These are phyloP conservation scores for Synergus japonicus DNA, from an alignment of 2,888 invertebrate species.

Conservation along the genomic window DNA sequence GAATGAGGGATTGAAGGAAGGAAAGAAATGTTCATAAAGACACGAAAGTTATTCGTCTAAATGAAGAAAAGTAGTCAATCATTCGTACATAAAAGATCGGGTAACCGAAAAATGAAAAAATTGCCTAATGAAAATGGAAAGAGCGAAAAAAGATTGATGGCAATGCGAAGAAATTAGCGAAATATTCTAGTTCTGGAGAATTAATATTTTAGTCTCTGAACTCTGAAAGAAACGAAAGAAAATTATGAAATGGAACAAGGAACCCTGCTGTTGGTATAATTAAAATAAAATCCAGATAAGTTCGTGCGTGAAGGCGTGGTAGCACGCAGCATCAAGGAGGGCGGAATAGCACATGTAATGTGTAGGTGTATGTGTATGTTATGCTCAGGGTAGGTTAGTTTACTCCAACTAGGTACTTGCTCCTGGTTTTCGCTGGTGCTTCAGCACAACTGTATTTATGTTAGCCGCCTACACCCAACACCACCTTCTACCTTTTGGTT, in stretches of 20 bases:
- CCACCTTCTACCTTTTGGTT: slow-evolving; percentile 26
- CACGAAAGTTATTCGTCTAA: too few species aligned
- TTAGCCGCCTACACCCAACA: slow-evolving; percentile 23
- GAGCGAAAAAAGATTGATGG: too few species aligned
- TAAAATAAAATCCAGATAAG: slow-evolving; percentile 32
- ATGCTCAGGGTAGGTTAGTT: background rate
- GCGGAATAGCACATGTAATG: slow-evolving; percentile 30
- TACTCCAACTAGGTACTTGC: slow-evolving; percentile 23
- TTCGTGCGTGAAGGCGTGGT: slow-evolving; percentile 24
- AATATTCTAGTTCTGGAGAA: too few species aligned
- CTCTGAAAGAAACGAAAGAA: background rate
- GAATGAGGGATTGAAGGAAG: background rate
- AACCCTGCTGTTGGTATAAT: background rate
- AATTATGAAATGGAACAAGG: background rate
- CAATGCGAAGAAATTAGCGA: too few species aligned
- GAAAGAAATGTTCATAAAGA: too few species aligned
- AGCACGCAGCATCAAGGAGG: background rate
- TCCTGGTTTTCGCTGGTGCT: slow-evolving; percentile 29
- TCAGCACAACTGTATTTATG: slow-evolving; percentile 29
- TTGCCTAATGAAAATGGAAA: too few species aligned
- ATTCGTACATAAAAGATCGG: too few species aligned
- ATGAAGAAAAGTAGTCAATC: too few species aligned
- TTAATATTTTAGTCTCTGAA: too few species aligned
- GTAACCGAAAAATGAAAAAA: too few species aligned
- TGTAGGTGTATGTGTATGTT: background rate